Evolutionary conservation across 2,113 vertebrate species (phyloP).

Genomic region (Psilopogon haemacephalus): DNA sequence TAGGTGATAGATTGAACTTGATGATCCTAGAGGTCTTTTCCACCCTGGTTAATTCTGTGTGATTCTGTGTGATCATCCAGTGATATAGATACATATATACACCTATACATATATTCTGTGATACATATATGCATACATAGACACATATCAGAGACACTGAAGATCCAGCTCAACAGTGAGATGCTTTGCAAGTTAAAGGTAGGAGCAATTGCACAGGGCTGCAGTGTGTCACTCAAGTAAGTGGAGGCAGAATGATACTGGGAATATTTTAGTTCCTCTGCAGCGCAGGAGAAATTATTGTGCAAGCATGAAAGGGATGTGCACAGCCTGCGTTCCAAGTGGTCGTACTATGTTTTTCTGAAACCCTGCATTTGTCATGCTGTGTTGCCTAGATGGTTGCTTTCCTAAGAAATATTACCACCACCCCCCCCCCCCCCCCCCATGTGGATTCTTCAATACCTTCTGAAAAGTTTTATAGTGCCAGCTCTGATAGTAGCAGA

Average conservation of each 20-base stretch:
- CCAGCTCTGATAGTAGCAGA: neutral
- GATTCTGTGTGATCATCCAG: no score
- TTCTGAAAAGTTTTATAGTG: neutral
- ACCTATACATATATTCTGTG: no score
- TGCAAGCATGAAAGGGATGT: neutral
- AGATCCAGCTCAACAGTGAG: neutral
- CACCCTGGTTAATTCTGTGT: no score
- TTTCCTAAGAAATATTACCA: neutral
- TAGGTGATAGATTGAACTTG: no score
- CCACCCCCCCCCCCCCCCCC: no score
- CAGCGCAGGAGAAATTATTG: neutral
- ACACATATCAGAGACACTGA: no score
- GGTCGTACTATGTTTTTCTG: neutral
- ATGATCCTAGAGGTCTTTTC: no score
- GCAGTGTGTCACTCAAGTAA: neutral
- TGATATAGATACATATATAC: no score
- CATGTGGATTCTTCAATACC: neutral
- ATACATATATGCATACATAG: no score
- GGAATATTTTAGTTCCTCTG: neutral
- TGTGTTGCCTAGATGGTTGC: neutral
- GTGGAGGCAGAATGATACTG: neutral
- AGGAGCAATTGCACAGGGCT: neutral
- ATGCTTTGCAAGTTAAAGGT: neutral
- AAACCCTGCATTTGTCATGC: neutral
- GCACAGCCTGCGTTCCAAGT: accelerated